Base-by-base conservation (phyloP, 2,888 invertebrate species). In the Zhengitettix transpicula region DNA sequence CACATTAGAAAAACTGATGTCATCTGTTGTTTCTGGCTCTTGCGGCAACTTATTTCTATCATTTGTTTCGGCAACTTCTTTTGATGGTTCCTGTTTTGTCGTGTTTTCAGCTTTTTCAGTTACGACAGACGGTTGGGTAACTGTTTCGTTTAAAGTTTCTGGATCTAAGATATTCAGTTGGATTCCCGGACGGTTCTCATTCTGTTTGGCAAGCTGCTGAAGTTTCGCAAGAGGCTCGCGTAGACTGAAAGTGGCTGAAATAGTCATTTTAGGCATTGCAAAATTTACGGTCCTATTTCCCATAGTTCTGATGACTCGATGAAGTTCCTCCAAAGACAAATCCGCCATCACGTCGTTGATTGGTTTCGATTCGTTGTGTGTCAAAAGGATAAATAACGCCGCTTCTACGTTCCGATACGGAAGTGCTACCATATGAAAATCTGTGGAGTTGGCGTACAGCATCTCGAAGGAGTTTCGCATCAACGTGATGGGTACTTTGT, bases 321-420 rank as follows among this genome's bases (percentile, higher is more conserved):
- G 42, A 17, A 71, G 58, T 42, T 72, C 68, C 17, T 66, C 64
- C 3, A 67, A 61, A 10, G 67, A 67, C 17, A 70, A 52, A 1
- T 60, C 61, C 14, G 67, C 62, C 0, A 66, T 64, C 58, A 73
- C 70, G 12, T 65, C 62, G 52, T 67, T 69, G 8, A 72, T 68
- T 57, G 73, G 65, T 53, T 67, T 65, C 15, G 69, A 66, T 10
- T 59, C 59, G 16, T n/a, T 10, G 17, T 69, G 71, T 0, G 78
- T 78, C 10, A 77, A 65, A 7, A 79, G 64, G 44, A 78, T 67
- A 62, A 74, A 75, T 73, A 79, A 74, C 12, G 71, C 70, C 5
- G 75, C 67, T 59, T 74, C 69, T 16, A 69, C 67, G 42, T 72
- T 71, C 58, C 71, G 70, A 62, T 77, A 78, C 0, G 78, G 76